phyloP scores from a whole-genome alignment of 2,113 vertebrate species.

The Pangasianodon gigas region DNA sequence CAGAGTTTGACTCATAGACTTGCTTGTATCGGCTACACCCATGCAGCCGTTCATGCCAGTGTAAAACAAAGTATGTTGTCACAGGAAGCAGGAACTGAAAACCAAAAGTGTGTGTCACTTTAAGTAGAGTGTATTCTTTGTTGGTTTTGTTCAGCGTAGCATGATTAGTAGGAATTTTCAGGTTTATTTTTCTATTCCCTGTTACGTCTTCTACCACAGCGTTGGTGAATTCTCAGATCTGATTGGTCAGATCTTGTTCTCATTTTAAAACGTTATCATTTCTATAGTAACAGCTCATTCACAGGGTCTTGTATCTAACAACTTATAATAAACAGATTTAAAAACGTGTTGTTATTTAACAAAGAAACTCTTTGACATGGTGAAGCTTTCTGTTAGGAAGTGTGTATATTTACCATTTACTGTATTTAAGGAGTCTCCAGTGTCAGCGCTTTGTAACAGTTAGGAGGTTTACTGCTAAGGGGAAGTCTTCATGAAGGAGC shows the following conservation, averaged over 20 bases:
- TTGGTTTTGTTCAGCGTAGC: not conserved
- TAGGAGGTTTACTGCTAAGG: too few species aligned
- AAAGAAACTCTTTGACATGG: not conserved
- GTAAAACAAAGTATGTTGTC: not conserved
- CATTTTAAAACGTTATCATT: not conserved
- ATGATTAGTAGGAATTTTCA: not conserved
- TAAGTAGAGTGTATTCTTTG: not conserved
- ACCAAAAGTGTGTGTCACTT: not conserved
- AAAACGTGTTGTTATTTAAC: not conserved
- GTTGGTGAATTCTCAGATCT: not conserved
- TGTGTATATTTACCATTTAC: not conserved
- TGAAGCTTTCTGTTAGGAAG: not conserved
- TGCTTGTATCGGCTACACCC: not conserved
- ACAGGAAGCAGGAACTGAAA: conserved; percentile 39
- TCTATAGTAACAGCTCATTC: not conserved
- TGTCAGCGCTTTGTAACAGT: too few species aligned
- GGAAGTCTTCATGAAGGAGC: too few species aligned
- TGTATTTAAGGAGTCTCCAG: too few species aligned
- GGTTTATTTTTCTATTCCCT: not conserved
- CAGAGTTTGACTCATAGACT: not conserved
- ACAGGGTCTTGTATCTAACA: not conserved
- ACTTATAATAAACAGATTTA: not conserved
- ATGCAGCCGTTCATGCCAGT: not conserved
- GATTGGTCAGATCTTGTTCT: not conserved
- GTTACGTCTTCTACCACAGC: not conserved